A percentile compares a stretch with the other conserved stretches of the same genome.
These are phyloP conservation scores for Camponotus floridanus DNA, from an alignment of 1,140 invertebrate species.

Conservation along the genomic window DNA sequence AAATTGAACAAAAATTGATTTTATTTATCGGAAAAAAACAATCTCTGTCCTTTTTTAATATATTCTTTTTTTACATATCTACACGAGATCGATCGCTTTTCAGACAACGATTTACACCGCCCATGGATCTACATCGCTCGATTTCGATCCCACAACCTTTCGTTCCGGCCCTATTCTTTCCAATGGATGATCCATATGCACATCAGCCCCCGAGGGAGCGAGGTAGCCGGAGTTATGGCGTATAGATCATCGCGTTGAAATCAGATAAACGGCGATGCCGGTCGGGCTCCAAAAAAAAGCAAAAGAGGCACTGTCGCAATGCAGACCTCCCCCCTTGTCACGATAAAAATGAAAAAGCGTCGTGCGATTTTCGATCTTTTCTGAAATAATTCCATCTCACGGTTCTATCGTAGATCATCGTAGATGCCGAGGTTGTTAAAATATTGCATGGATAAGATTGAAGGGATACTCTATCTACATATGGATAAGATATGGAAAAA, in stretches of 20 bases:
- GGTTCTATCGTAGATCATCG: slow-evolving; percentile 36
- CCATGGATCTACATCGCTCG: slow-evolving; percentile 14
- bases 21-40: not conserved
- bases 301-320: slow-evolving; percentile 43
- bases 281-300: slow-evolving; percentile 30
- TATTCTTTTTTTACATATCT: not conserved
- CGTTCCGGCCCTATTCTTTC: not conserved
- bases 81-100: slow-evolving; percentile 4
- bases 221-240: slow-evolving; percentile 47
- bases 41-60: not conserved
- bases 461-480: not conserved
- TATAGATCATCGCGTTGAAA: slow-evolving; percentile 52
- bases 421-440: slow-evolving; percentile 34
- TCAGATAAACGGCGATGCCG: slow-evolving; percentile 42
- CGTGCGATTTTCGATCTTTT: slow-evolving; percentile 44
- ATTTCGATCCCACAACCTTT: slow-evolving; percentile 19
- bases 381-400: slow-evolving; percentile 51
- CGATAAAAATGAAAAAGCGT: slow-evolving; percentile 57
- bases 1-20: not conserved
- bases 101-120: slow-evolving; percentile 3
- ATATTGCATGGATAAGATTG: slow-evolving; percentile 41
- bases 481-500: slow-evolving; percentile 36
- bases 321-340: slow-evolving; percentile 52
- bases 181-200: slow-evolving; percentile 50
- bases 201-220: slow-evolving; percentile 19